phyloP scores from a whole-genome alignment of 2,888 invertebrate species.

The Diplazon laetatorius region DNA sequence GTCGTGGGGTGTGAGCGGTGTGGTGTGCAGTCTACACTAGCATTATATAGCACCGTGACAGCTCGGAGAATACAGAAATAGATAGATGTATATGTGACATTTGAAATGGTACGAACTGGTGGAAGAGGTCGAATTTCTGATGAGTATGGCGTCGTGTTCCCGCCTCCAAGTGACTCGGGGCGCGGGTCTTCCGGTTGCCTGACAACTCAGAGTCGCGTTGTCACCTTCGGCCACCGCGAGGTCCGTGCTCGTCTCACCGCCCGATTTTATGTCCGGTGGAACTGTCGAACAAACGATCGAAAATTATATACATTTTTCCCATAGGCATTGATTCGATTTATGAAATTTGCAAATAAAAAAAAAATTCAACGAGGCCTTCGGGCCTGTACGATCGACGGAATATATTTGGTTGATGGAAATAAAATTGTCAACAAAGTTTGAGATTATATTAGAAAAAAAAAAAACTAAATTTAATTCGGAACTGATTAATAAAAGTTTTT shows the following conservation, averaged over 20 bases:
- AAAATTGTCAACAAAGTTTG: no score
- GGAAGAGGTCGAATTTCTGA: constrained; percentile 74
- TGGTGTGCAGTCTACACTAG: constrained; percentile 4
- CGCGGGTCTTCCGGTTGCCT: constrained; percentile 85
- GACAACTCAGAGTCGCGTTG: constrained; percentile 85
- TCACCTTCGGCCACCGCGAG: constrained; percentile 85
- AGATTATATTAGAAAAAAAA: no score
- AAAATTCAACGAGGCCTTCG: no score
- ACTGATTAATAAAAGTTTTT: no score
- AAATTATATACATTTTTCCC: constrained; percentile 11
- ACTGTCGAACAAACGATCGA: constrained; percentile 79
- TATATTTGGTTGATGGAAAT: no score
- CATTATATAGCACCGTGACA: constrained; percentile 10
- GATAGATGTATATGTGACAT: constrained; percentile 19
- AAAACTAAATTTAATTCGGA: no score
- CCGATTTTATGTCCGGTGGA: constrained; percentile 85
- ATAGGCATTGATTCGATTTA: background rate
- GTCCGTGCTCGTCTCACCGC: constrained; percentile 85
- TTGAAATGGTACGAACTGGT: constrained; percentile 66
- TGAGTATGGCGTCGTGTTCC: constrained; percentile 85
- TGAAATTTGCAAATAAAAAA: no score
- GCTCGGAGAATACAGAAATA: constrained; percentile 22
- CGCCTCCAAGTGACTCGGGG: constrained; percentile 86
- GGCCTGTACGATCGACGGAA: no score
- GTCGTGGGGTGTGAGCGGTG: no score